phyloP scores from a whole-genome alignment of 2,888 invertebrate species.

The Agrochola lychnidis region DNA sequence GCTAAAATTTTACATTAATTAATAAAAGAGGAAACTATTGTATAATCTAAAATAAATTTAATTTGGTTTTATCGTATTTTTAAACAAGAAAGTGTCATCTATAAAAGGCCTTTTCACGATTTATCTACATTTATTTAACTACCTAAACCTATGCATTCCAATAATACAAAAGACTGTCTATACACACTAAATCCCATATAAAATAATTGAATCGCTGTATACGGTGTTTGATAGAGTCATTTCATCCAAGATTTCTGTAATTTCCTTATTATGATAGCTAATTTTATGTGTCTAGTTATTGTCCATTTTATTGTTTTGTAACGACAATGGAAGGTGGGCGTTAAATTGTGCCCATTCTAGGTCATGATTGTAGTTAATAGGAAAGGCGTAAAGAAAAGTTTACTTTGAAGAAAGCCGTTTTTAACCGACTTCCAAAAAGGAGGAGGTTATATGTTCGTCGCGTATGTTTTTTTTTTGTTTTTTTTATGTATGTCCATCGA shows the following conservation, averaged over 20 bases:
- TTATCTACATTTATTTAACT: too few relatives aligned
- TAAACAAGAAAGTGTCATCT: too few relatives aligned
- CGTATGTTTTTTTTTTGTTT: too few relatives aligned
- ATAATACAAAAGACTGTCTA: neutral
- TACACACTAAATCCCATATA: neutral
- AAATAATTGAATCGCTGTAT: neutral
- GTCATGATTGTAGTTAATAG: neutral
- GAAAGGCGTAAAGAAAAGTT: neutral
- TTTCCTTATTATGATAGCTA: slow-evolving; percentile 4
- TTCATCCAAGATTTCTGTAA: slow-evolving; percentile 13
- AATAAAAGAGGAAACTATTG: too few relatives aligned
- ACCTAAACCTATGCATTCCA: too few relatives aligned
- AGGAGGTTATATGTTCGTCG: too few relatives aligned
- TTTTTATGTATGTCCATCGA: too few relatives aligned
- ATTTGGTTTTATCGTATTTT: too few relatives aligned
- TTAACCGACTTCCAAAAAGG: neutral
- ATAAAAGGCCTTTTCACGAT: too few relatives aligned
- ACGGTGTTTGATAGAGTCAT: neutral
- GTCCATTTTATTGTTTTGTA: slow-evolving; percentile 32
- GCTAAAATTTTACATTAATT: too few relatives aligned
- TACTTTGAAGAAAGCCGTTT: neutral
- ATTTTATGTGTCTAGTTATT: slow-evolving; percentile 15
- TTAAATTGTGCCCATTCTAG: slow-evolving; percentile 1
- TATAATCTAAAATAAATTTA: too few relatives aligned
- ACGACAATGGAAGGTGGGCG: slow-evolving; percentile 1